Base-by-base conservation (phyloP, 2,888 invertebrate species). In the Chloroclystis v-ata region DNA sequence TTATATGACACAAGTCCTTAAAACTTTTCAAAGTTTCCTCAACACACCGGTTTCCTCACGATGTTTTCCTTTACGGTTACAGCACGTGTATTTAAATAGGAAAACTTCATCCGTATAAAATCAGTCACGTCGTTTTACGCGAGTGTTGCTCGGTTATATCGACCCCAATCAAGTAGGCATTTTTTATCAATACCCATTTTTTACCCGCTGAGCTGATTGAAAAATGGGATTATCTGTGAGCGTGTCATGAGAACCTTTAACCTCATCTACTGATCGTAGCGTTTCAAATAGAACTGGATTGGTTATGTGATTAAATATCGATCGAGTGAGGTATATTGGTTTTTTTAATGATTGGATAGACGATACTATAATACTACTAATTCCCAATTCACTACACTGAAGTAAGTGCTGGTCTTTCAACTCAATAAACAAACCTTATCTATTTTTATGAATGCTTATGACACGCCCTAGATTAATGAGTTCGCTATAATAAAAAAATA, bases 161-260 rank as follows among this genome's bases (percentile, higher is more conserved):
- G 28, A 30, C 46, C 13, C 43, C 32, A 49, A 52, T 54, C 39
- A 41, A 25, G 38, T 11, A 39, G 49, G 10, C 16, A 14, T 45
- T 33, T 37, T 44, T 33, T 35, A 56, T 39, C 38, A 37, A 43
- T 50, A 53, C 33, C 37, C 37, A 37, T 47, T 44, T 42, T 52
- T 32, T 48, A 28, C 28, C 14, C 20, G 14, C 20, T 12, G 16
- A 41, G 32, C 42, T 47, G 46, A 55, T 52, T 48, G 47, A 32
- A 53, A 47, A 55, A 41, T 46, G 35, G 32, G 41, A 52, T 52
- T 40, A 52, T 32, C 20, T 35, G 37, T 3, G 11, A 29, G 29
- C 37, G 24, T 39, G 33, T 42, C 38, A 35, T 42, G 24, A 9
- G 12, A 39, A 20, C 11, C 40, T 25, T 30, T 7, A 38, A 26